phyloP scores from a whole-genome alignment of 2,113 vertebrate genomes.

The Melanotaenia duboulayi region DNA sequence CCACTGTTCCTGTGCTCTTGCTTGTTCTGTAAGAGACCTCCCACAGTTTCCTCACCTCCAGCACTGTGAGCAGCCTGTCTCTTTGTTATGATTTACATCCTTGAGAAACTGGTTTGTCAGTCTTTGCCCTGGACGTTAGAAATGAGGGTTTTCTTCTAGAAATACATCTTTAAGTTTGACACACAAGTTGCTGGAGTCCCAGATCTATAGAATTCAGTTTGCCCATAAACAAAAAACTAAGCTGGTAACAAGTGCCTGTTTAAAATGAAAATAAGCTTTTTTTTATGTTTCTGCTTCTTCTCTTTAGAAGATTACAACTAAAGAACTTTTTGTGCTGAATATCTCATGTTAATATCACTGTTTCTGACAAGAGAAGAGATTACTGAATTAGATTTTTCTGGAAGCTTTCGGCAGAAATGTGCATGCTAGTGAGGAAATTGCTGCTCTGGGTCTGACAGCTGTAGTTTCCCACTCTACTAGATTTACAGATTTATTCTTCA shows the following conservation, averaged over 20 bases:
- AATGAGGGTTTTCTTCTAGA: conserved; percentile 17
- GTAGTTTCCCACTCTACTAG: neutral
- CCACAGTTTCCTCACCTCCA: conserved; percentile 14
- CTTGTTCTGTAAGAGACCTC: conserved; percentile 18
- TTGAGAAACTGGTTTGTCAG: conserved; percentile 42
- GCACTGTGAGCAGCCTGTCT: conserved; percentile 18
- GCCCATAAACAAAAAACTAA: neutral
- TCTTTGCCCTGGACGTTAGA: conserved; percentile 13
- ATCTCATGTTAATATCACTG: neutral
- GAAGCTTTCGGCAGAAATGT: conserved; percentile 50
- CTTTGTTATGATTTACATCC: conserved; percentile 49
- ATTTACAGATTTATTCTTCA: conserved; percentile 23
- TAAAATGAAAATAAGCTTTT: neutral
- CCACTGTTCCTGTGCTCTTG: conserved; percentile 18
- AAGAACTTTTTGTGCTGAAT: no score
- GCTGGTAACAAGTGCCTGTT: neutral
- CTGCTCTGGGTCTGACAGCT: conserved; percentile 17
- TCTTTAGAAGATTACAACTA: conserved; percentile 21
- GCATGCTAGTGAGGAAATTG: conserved; percentile 37
- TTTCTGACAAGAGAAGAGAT: conserved; percentile 17
- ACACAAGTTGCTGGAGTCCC: neutral
- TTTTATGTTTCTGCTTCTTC: neutral
- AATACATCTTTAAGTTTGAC: conserved; percentile 5
- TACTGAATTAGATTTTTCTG: conserved; percentile 36
- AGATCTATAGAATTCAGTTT: neutral